phyloP scores from a whole-genome alignment of 1,140 invertebrate species.

The Caenorhabditis inopinata region DNA sequence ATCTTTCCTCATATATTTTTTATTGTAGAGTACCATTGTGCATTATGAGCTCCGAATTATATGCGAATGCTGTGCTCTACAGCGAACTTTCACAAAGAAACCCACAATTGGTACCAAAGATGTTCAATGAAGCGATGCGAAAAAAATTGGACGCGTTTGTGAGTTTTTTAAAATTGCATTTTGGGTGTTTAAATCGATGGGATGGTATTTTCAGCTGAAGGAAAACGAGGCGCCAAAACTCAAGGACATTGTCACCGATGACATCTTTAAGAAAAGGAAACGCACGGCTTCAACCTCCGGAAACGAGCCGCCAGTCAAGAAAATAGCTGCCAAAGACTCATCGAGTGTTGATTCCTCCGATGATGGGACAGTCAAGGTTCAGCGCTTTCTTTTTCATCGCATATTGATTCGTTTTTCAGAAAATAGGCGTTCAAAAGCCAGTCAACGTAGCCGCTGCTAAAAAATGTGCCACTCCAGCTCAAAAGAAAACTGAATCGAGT shows the following conservation, averaged over 20 bases:
- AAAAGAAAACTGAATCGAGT: background rate
- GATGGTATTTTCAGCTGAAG: background rate
- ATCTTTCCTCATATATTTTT: background rate
- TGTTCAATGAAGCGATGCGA: background rate
- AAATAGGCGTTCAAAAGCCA: background rate
- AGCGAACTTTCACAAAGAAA: slow-evolving; percentile 2
- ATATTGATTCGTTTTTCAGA: background rate
- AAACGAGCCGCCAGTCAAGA: background rate
- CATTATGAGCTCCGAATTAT: background rate
- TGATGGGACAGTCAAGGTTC: slow-evolving; percentile 1
- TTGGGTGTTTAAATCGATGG: too few relatives aligned
- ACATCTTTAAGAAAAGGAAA: background rate
- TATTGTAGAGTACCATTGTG: background rate
- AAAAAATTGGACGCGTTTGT: background rate
- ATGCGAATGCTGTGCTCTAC: background rate
- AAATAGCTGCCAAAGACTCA: slow-evolving; percentile 22
- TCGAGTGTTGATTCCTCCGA: slow-evolving; percentile 37
- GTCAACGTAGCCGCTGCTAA: background rate
- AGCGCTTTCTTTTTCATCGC: background rate
- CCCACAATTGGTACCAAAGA: background rate
- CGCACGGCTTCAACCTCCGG: background rate
- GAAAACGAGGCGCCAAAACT: slow-evolving; percentile 1
- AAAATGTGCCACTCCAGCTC: background rate
- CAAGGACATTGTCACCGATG: background rate
- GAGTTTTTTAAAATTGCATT: background rate